Conservation (phyloP, 2,113 vertebrate species). For the Tamias sibiricus region DNA sequence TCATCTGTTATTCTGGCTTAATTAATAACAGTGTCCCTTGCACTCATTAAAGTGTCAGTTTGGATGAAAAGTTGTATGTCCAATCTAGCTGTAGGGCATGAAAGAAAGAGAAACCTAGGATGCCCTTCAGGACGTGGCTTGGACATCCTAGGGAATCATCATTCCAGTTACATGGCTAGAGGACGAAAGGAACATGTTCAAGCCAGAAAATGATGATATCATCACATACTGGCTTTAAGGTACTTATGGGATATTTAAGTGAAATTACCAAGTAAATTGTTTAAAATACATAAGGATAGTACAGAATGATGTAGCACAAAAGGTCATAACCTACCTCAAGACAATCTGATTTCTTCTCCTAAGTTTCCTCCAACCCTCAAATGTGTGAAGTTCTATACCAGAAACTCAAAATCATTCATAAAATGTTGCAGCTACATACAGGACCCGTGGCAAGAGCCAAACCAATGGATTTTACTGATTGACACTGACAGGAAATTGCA, state of each 20-base stretch:
- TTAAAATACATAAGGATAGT: neutral
- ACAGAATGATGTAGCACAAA: neutral
- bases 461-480: conserved; percentile 12
- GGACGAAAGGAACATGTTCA: neutral
- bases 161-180: neutral
- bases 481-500: neutral
- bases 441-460: neutral
- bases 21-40: neutral
- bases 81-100: neutral
- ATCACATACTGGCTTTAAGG: neutral
- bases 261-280: neutral
- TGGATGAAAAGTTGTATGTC: neutral
- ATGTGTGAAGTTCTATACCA: neutral
- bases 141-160: neutral
- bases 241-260: neutral
- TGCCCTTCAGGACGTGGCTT: neutral
- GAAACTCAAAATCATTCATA: neutral
- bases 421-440: neutral
- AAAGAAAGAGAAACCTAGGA: neutral
- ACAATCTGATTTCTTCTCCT: neutral
- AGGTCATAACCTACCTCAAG: neutral
- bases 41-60: neutral
- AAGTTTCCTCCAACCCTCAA: neutral
- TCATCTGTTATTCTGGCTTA: neutral
- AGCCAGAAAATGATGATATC: neutral